Percentiles rank a stretch among this genome's conserved stretches.
Evolutionary conservation across 2,888 invertebrate genomes (phyloP).

Genomic region (Lochmaea capreae): DNA sequence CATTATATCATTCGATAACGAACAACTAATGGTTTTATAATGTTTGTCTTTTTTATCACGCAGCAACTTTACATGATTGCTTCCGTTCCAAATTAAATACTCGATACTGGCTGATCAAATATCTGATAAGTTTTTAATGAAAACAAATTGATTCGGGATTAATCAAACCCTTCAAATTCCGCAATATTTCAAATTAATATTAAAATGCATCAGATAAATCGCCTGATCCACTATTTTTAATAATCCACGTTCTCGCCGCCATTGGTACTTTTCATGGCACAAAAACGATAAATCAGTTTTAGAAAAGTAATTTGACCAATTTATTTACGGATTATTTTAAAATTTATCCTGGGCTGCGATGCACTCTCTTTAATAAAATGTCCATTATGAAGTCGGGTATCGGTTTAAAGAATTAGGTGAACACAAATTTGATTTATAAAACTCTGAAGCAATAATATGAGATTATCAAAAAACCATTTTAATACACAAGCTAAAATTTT

Average conservation of each 20-base stretch:
- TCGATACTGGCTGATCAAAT: conserved; percentile 14
- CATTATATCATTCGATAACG: background rate
- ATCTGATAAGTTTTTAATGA: conserved; percentile 32
- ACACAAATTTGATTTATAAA: conserved; percentile 9
- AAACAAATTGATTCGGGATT: conserved; percentile 34
- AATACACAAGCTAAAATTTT: background rate
- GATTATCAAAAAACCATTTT: background rate
- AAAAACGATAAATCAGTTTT: conserved; percentile 48
- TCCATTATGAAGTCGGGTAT: conserved; percentile 26
- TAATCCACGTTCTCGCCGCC: conserved; percentile 38
- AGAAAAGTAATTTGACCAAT: conserved; percentile 48
- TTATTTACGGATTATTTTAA: conserved; percentile 49
- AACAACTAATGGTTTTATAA: background rate
- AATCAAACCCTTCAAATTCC: conserved; percentile 21
- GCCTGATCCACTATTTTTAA: conserved; percentile 34
- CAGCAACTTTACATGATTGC: background rate
- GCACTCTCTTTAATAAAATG: conserved; percentile 44
- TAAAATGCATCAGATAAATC: conserved; percentile 39
- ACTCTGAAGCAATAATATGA: background rate
- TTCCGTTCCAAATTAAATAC: conserved; percentile 18
- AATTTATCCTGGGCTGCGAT: conserved; percentile 45
- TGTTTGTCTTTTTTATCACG: background rate
- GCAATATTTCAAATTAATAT: conserved; percentile 37
- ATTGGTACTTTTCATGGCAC: conserved; percentile 35
- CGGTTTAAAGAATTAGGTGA: conserved; percentile 11